Conservation (phyloP, 2,888 invertebrate species). For the Macrostomum cliftonense region DNA sequence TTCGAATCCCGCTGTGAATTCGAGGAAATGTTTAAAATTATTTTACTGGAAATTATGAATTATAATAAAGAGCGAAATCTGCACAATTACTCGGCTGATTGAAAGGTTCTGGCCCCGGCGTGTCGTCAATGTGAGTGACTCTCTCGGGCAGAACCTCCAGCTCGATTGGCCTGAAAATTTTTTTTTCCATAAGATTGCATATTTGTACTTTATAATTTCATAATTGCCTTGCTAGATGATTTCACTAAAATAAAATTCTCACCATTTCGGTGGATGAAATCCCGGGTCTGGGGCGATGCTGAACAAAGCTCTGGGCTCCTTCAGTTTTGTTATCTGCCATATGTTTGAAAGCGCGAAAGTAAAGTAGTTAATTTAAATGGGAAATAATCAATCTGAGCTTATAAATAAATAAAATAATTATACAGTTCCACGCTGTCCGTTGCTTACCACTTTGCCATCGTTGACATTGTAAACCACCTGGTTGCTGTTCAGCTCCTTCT, state of each 20-base stretch:
- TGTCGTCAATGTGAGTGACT: constrained; percentile 56
- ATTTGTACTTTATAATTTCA: background rate
- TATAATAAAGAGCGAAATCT: too few relatives aligned
- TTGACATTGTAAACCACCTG: too few relatives aligned
- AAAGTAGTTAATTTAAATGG: too few relatives aligned
- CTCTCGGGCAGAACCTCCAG: constrained; percentile 60
- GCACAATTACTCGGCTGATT: constrained; percentile 40
- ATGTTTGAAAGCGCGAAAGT: too few relatives aligned
- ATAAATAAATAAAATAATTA: too few relatives aligned
- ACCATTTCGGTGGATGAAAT: constrained; percentile 5
- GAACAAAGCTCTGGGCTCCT: constrained; percentile 31
- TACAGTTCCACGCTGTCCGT: too few relatives aligned
- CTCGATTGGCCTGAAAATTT: constrained; percentile 28
- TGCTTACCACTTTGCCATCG: too few relatives aligned
- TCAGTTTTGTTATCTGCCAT: constrained; percentile 26
- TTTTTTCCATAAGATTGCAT: background rate
- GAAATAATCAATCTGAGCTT: too few relatives aligned
- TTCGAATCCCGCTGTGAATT: constrained; percentile 25
- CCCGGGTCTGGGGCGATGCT: constrained; percentile 16
- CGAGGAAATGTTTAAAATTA: too few relatives aligned
- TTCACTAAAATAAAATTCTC: background rate
- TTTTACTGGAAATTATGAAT: too few relatives aligned
- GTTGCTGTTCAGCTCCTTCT: too few relatives aligned
- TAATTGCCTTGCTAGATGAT: too few relatives aligned
- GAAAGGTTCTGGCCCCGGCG: constrained; percentile 59